Evolutionary conservation across 2,888 invertebrate species (phyloP).

Genomic region (Luffia ferchaultella): DNA sequence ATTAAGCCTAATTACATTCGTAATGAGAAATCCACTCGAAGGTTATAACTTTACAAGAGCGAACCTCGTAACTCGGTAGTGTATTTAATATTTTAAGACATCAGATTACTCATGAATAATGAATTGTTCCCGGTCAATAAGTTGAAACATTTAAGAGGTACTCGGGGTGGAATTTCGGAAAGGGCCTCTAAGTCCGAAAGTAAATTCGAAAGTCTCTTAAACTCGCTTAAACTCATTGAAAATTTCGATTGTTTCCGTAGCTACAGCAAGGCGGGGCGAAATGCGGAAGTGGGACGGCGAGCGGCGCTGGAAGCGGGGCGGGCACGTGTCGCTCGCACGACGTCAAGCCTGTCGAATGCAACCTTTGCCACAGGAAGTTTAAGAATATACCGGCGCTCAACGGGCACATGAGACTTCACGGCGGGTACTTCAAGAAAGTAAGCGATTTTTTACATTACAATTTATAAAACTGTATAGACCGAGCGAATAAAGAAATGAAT

Average conservation of each 20-base stretch:
- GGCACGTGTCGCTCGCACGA: constrained; percentile 59
- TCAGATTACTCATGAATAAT: not conserved
- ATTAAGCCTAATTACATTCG: too few relatives aligned
- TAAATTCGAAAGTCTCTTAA: constrained; percentile 51
- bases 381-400: constrained; percentile 98
- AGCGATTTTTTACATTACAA: constrained; percentile 11
- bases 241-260: constrained; percentile 17
- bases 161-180: constrained; percentile 43
- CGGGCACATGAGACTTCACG: constrained; percentile 97
- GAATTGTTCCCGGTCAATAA: constrained; percentile 28
- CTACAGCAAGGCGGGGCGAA: constrained; percentile 21
- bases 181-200: constrained; percentile 53
- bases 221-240: constrained; percentile 46
- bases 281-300: constrained; percentile 23
- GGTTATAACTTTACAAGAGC: not conserved
- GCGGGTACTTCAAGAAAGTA: constrained; percentile 96
- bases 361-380: constrained; percentile 93
- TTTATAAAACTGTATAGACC: too few relatives aligned
- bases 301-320: constrained; percentile 23
- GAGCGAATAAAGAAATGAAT: too few relatives aligned
- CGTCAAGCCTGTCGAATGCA: constrained; percentile 91
- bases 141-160: constrained; percentile 53
- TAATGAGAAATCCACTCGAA: not conserved
- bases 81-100: not conserved
- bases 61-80: not conserved